Evolutionary conservation across 1,140 invertebrate species (phyloP).

Genomic region (Heliconius nattereri): DNA sequence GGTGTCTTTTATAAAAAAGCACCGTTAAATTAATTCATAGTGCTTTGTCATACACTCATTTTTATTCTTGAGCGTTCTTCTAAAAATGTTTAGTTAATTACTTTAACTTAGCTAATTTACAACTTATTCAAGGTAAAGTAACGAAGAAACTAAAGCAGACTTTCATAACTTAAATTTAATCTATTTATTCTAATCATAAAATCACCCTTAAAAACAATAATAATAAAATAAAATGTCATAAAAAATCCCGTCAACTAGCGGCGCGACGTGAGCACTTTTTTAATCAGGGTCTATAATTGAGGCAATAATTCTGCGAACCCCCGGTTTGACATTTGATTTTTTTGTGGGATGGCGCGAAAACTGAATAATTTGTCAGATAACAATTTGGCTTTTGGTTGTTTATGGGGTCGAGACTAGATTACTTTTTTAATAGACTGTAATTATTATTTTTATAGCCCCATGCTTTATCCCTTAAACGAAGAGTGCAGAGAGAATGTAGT

Average conservation of each 20-base stretch:
- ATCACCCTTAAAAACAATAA: constrained; percentile 49
- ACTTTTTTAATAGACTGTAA: background rate
- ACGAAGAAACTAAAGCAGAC: no score
- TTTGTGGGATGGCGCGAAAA: constrained; percentile 57
- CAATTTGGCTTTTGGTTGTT: constrained; percentile 57
- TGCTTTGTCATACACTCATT: no score
- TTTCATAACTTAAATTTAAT: no score
- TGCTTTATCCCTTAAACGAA: background rate
- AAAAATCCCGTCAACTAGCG: constrained; percentile 59
- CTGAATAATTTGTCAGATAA: constrained; percentile 65
- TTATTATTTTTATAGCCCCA: background rate
- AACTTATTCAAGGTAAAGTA: no score
- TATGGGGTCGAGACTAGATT: constrained; percentile 55
- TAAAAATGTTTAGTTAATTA: no score
- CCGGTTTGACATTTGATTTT: constrained; percentile 76
- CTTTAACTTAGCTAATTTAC: no score
- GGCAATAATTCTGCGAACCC: constrained; percentile 73
- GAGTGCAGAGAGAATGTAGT: background rate
- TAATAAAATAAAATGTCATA: constrained; percentile 52
- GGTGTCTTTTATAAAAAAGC: no score
- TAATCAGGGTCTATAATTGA: constrained; percentile 76
- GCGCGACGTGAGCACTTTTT: constrained; percentile 68
- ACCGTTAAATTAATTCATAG: no score
- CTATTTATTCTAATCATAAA: constrained; percentile 45
- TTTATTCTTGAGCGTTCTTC: no score